Conservation (phyloP, 2,888 invertebrate species). For the Pristionchus mayeri region DNA sequence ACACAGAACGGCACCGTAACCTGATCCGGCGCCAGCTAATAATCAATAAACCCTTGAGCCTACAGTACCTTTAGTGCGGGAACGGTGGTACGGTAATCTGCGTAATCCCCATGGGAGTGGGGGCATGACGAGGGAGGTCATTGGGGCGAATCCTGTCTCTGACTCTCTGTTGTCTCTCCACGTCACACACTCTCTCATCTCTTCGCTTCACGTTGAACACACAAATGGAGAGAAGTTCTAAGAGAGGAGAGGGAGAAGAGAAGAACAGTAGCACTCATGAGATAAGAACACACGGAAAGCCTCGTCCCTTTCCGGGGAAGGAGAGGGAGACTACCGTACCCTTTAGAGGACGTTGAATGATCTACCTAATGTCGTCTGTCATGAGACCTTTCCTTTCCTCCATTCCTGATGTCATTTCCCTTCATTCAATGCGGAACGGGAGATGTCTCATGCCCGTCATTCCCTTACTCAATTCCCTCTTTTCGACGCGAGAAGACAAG, state of each 20-base stretch:
- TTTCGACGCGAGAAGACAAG: neutral
- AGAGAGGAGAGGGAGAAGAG: neutral
- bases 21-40: slow-evolving; percentile 2
- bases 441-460: slow-evolving; percentile 26
- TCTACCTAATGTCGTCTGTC: slow-evolving; percentile 19
- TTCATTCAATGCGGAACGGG: neutral
- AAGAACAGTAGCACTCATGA: slow-evolving; percentile 31
- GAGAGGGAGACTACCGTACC: neutral
- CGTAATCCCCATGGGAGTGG: slow-evolving; percentile 24
- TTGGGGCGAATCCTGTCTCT: slow-evolving; percentile 10
- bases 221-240: slow-evolving; percentile 35
- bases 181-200: neutral
- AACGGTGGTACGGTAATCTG: neutral
- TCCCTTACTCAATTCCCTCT: slow-evolving; percentile 9
- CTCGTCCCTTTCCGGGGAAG: slow-evolving; percentile 5
- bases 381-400: slow-evolving; percentile 19
- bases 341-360: neutral
- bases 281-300: slow-evolving; percentile 16
- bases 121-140: slow-evolving; percentile 35
- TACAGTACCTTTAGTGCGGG: slow-evolving; percentile 9
- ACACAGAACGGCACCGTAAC: neutral
- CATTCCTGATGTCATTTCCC: neutral
- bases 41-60: slow-evolving; percentile 5
- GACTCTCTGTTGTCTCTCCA: neutral
- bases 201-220: slow-evolving; percentile 29